These are phyloP conservation scores for Phalacrocorax pelagicus DNA, from an alignment of 2,113 vertebrate species.

Conservation along the genomic window DNA sequence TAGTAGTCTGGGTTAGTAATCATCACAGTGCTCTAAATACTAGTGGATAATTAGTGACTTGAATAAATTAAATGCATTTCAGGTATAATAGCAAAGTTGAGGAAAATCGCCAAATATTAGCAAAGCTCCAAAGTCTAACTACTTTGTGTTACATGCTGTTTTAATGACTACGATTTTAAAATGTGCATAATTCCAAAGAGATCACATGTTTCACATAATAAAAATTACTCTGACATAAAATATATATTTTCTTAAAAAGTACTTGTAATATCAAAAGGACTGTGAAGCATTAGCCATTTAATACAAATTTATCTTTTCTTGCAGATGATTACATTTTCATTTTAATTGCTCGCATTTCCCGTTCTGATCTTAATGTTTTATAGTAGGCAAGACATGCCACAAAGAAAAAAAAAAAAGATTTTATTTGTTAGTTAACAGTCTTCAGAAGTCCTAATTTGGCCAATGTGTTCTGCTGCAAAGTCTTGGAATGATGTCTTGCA, in stretches of 20 bases:
- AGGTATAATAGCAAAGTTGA: conserved; percentile 16
- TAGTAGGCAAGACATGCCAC: conserved; percentile 56
- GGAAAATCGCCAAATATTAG: conserved; percentile 9
- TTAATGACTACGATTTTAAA: conserved; percentile 48
- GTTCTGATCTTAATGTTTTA: conserved; percentile 70
- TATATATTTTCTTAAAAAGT: conserved; percentile 68
- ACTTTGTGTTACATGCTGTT: background rate
- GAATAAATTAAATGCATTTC: conserved; percentile 28
- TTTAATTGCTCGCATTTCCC: conserved; percentile 74
- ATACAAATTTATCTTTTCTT: conserved; percentile 70
- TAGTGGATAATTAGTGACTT: background rate
- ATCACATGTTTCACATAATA: conserved; percentile 62
- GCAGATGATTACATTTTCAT: conserved; percentile 72
- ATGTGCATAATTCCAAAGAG: conserved; percentile 53
- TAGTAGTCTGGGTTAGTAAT: background rate
- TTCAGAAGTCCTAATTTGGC: conserved; percentile 75
- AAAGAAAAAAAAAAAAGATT: conserved; percentile 49
- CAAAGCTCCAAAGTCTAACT: conserved; percentile 5
- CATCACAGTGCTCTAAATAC: background rate
- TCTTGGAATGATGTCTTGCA: conserved; percentile 86
- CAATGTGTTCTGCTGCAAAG: conserved; percentile 72
- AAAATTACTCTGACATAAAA: conserved; percentile 68
- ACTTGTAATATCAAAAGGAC: conserved; percentile 73
- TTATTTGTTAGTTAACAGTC: conserved; percentile 69
- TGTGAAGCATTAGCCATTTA: conserved; percentile 73